Percentiles rank a stretch among this genome's conserved stretches.
Evolutionary conservation across 2,797 vertebrate species (phyloP).

Genomic region (Rhyacichthys aspro): DNA sequence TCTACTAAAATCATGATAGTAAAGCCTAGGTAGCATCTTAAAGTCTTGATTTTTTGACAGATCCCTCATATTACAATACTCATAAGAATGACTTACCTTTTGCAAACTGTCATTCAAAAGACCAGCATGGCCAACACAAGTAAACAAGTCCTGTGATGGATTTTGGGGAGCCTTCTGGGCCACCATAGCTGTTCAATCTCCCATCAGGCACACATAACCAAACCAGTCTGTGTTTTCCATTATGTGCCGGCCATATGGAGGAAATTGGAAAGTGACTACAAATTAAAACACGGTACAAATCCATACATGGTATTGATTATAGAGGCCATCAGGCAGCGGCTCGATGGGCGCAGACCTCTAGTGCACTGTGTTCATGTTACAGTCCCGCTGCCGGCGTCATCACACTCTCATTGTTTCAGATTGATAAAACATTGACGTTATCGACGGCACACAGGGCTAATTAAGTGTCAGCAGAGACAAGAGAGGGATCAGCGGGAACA

Average conservation of each 20-base stretch:
- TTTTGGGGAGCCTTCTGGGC: neutral
- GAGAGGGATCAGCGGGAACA: neutral
- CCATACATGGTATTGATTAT: constrained; percentile 40
- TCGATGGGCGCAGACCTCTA: constrained; percentile 1
- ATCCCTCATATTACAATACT: too few relatives aligned
- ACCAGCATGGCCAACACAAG: too few relatives aligned
- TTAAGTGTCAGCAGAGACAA: constrained; percentile 1
- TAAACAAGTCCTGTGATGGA: too few relatives aligned
- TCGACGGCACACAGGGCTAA: neutral
- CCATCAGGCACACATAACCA: constrained; percentile 30
- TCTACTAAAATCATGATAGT: too few relatives aligned
- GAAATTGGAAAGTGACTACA: constrained; percentile 25
- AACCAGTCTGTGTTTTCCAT: constrained; percentile 51
- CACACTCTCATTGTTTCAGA: constrained; percentile 7
- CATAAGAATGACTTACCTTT: too few relatives aligned
- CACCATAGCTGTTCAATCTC: neutral
- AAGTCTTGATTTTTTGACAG: too few relatives aligned
- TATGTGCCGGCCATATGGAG: constrained; percentile 21
- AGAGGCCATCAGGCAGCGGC: constrained; percentile 7
- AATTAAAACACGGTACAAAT: constrained; percentile 36
- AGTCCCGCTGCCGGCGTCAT: constrained; percentile 4
- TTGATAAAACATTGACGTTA: neutral
- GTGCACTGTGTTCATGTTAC: constrained; percentile 12
- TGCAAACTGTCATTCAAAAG: too few relatives aligned
- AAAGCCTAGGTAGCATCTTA: too few relatives aligned